phyloP scores from a whole-genome alignment of 1,140 invertebrate genomes.

The Leptinotarsa defecta region DNA sequence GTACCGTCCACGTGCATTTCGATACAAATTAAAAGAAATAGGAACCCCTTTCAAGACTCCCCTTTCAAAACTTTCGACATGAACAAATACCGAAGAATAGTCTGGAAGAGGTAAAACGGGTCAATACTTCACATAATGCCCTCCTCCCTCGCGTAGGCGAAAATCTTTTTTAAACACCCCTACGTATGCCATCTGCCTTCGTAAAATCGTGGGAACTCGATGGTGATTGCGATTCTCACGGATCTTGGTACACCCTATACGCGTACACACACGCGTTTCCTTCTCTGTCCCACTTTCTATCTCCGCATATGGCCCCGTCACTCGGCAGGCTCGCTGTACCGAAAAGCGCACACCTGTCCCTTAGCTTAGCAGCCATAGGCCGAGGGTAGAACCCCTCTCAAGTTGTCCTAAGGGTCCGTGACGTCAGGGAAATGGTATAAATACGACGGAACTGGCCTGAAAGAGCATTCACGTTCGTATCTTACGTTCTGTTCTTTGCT shows the following conservation, averaged over 20 bases:
- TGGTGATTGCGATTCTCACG: constrained; percentile 54
- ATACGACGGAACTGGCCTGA: constrained; percentile 8
- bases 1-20: constrained; percentile 33
- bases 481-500: constrained; percentile 23
- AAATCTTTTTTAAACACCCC: constrained; percentile 51
- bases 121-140: constrained; percentile 28
- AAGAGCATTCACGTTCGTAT: constrained; percentile 38
- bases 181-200: constrained; percentile 55
- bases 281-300: constrained; percentile 39
- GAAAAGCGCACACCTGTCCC: constrained; percentile 55
- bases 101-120: constrained; percentile 41
- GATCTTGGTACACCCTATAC: constrained; percentile 49
- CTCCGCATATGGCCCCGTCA: constrained; percentile 36
- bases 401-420: constrained; percentile 50
- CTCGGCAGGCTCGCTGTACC: constrained; percentile 35
- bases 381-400: constrained; percentile 41
- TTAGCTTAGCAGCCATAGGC: constrained; percentile 50
- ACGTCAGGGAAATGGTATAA: constrained; percentile 41
- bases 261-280: constrained; percentile 24
- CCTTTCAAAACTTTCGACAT: constrained; percentile 13
- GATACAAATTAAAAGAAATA: constrained; percentile 24
- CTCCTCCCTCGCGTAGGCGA: constrained; percentile 22
- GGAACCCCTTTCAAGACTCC: constrained; percentile 21
- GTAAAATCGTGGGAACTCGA: constrained; percentile 53
- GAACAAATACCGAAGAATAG: constrained; percentile 18